These are phyloP conservation scores for Oncopodura yosiiana DNA, from an alignment of 1,140 invertebrate species.

Conservation along the genomic window DNA sequence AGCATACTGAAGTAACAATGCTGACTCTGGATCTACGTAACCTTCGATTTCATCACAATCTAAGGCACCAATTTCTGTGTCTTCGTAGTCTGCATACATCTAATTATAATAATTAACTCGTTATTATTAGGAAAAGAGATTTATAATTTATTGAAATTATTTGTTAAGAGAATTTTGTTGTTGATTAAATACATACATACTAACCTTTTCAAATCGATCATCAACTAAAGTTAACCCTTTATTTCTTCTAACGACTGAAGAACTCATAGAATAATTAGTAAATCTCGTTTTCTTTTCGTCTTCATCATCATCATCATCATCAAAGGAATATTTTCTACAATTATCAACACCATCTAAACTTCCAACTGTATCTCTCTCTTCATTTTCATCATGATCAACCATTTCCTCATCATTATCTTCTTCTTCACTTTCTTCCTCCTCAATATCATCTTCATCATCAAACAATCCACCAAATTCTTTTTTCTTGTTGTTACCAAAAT, in stretches of 20 bases:
- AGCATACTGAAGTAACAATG: constrained; percentile 50
- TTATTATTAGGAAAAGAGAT: constrained; percentile 1
- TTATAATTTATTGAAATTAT: neutral
- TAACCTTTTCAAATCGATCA: constrained; percentile 76
- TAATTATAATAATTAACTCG: constrained; percentile 40
- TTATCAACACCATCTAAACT: constrained; percentile 46
- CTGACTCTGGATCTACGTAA: constrained; percentile 53
- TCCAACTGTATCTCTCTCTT: constrained; percentile 46
- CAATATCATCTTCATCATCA: constrained; percentile 38
- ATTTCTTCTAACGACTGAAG: constrained; percentile 78
- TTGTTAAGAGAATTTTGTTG: neutral
- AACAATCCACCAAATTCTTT: constrained; percentile 36
- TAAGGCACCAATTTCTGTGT: constrained; percentile 76
- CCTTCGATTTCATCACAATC: constrained; percentile 85
- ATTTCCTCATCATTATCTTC: constrained; percentile 39
- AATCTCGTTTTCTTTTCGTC: constrained; percentile 79
- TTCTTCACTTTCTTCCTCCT: constrained; percentile 43
- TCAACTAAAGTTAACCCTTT: constrained; percentile 72
- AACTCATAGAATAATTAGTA: constrained; percentile 89
- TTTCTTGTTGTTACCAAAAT: constrained; percentile 23
- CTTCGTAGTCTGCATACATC: constrained; percentile 78
- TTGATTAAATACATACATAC: neutral
- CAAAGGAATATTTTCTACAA: constrained; percentile 45
- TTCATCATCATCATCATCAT: constrained; percentile 39
- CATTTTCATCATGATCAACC: constrained; percentile 39